phyloP scores from a whole-genome alignment of 2,113 vertebrate species.

The Budorcas taxicolor region DNA sequence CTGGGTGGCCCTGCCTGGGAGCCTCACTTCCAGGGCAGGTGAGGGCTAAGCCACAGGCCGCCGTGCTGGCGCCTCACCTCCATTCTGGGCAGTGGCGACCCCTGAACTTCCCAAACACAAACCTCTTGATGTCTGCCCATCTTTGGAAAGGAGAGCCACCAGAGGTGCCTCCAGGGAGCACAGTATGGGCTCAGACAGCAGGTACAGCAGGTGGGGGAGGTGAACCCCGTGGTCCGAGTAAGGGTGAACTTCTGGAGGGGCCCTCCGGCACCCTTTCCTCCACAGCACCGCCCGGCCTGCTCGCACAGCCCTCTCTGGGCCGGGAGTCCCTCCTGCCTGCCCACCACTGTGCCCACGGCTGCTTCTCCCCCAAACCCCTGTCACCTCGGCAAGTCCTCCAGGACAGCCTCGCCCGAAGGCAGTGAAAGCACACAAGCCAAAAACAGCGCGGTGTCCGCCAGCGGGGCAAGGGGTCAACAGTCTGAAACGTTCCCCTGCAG shows the following conservation, averaged over 20 bases:
- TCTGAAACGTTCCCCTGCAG: background rate
- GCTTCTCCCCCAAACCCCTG: background rate
- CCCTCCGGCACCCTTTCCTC: background rate
- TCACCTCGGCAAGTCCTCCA: background rate
- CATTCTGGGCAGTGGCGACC: constrained; percentile 87
- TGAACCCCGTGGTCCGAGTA: background rate
- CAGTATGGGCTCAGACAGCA: background rate
- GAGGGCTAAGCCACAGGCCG: background rate
- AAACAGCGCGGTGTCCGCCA: background rate
- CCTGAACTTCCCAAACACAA: constrained; percentile 85
- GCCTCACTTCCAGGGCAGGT: background rate
- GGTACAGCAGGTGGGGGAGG: background rate
- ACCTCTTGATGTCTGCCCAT: constrained; percentile 79
- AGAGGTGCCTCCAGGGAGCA: background rate
- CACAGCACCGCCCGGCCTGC: background rate
- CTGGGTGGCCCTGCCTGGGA: background rate
- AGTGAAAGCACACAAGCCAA: background rate
- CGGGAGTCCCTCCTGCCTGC: background rate
- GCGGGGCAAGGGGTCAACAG: background rate
- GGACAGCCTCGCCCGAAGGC: background rate
- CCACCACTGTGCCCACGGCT: background rate
- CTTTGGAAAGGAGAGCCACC: constrained; percentile 67
- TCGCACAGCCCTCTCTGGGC: background rate
- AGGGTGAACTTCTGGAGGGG: background rate
- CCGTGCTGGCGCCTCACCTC: constrained; percentile 77